Evolutionary conservation across 2,797 vertebrate species (phyloP), one percentile per base, ranked within the genome.

Genomic region (Onychomys torridus): DNA sequence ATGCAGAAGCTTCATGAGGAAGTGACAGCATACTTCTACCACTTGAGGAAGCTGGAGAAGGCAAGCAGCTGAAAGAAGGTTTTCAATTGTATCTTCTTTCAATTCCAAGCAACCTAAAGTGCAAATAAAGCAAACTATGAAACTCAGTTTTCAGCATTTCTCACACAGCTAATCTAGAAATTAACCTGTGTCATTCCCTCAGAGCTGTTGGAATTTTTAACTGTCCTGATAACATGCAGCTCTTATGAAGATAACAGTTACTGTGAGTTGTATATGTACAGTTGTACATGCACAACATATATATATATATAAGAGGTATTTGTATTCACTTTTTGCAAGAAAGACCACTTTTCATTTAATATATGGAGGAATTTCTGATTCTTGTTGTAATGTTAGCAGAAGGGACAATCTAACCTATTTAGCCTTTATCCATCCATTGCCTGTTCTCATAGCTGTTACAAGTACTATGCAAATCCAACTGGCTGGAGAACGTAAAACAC

Each of bases 21-120:
- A 99, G 95, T 99, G 98, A 89, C 99, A 99, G 95, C 99, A 99
- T 71, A 99, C 99, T 32, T 99, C 99, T 32, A 99, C 99, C 1
- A 99, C 99, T 85, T 99, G 99, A 29, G 98, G 98, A 4, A 99
- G 99, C 86, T 99, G 99, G 34, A 99, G 99, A 46, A 99, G 98
- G 79, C 99, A 99, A 0, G 99, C 99, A 43, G 99, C 99, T 96
- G 99, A 98, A 43, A 99, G 94, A 19, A 99, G 98, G 84, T 99
- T 99, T 97, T 99, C 99, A 96, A 99, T 99, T 34, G 98, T 99
- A 79, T 99, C 98, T 97, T 99, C 99, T 75, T 99, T 99, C 89
- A 99, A 37, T 95, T 99, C 99, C 94, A 99, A 95, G 46, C 99
- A 99, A 73, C 99, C 99, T 99, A 85, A 91, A 73, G 96, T 2